phyloP scores from a whole-genome alignment of 1,140 invertebrate genomes.

The Brachionus plicatilis region DNA sequence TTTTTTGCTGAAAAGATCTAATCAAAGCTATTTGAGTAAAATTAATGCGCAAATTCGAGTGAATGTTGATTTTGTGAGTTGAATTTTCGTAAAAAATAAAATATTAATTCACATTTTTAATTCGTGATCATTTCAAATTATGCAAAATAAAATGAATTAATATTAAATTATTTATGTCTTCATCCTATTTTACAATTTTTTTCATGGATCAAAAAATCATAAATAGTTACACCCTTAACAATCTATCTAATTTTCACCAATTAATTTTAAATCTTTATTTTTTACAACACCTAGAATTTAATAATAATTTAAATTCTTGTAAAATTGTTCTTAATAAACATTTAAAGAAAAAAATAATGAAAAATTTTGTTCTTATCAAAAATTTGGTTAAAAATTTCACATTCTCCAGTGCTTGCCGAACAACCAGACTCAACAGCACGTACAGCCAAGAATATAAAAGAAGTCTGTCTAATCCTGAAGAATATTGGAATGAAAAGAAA shows the following conservation, averaged over 20 bases:
- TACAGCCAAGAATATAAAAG: constrained; percentile 66
- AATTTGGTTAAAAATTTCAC: not conserved
- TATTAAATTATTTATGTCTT: not conserved
- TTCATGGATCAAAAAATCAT: not conserved
- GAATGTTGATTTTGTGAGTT: not conserved
- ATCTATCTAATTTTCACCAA: no score
- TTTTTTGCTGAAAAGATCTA: not conserved
- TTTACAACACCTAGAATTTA: no score
- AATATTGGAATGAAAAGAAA: constrained; percentile 77
- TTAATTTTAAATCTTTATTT: no score
- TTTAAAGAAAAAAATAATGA: not conserved
- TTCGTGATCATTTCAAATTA: constrained; percentile 23
- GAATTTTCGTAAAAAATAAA: constrained; percentile 13
- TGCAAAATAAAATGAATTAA: not conserved
- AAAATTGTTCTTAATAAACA: not conserved
- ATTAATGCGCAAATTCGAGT: not conserved
- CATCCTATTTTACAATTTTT: not conserved
- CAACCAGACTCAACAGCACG: not conserved
- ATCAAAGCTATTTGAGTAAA: not conserved
- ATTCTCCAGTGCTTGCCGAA: not conserved
- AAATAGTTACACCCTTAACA: not conserved
- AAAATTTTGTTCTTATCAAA: not conserved
- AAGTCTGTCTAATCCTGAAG: constrained; percentile 71
- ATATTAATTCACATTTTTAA: constrained; percentile 16
- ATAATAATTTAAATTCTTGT: not conserved